phyloP scores from a whole-genome alignment of 2,113 vertebrate genomes.

The Oostethus manadensis region DNA sequence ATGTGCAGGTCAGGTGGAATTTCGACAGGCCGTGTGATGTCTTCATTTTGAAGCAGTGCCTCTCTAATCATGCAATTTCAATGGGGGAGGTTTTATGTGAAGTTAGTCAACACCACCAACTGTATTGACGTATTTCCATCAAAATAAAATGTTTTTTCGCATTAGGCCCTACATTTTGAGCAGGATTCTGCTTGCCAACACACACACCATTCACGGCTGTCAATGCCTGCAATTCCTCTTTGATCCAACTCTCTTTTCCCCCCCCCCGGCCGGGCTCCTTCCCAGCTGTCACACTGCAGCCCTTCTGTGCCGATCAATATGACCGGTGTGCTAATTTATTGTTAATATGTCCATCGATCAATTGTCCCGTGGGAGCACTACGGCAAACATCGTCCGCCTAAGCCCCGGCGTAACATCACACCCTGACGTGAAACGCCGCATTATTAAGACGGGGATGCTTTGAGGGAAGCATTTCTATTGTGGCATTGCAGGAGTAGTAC shows the following conservation, averaged over 20 bases:
- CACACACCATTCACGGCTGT: too few relatives aligned
- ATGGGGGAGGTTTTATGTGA: too few relatives aligned
- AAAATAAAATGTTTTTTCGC: too few relatives aligned
- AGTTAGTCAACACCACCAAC: too few relatives aligned
- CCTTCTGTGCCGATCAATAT: constrained; percentile 57
- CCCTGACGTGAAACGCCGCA: constrained; percentile 12
- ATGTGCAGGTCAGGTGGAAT: neutral
- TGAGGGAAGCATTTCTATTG: neutral
- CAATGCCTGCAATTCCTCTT: constrained; percentile 28
- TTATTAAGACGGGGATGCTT: neutral
- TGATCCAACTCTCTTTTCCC: constrained; percentile 31
- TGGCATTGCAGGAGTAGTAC: too few relatives aligned
- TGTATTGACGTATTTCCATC: too few relatives aligned
- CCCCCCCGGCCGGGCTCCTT: constrained; percentile 33
- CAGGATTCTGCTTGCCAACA: too few relatives aligned
- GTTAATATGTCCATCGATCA: constrained; percentile 73
- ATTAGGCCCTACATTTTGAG: too few relatives aligned
- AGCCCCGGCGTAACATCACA: constrained; percentile 14
- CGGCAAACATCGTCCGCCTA: constrained; percentile 20
- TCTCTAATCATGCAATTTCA: too few relatives aligned
- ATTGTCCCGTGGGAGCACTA: constrained; percentile 38
- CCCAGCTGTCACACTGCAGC: constrained; percentile 54
- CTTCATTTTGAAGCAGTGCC: too few relatives aligned
- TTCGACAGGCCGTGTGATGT: too few relatives aligned
- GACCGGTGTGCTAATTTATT: constrained; percentile 62